These are phyloP conservation scores for Rhinogobio ventralis DNA, from an alignment of 2,797 vertebrate species.

Conservation along the genomic window DNA sequence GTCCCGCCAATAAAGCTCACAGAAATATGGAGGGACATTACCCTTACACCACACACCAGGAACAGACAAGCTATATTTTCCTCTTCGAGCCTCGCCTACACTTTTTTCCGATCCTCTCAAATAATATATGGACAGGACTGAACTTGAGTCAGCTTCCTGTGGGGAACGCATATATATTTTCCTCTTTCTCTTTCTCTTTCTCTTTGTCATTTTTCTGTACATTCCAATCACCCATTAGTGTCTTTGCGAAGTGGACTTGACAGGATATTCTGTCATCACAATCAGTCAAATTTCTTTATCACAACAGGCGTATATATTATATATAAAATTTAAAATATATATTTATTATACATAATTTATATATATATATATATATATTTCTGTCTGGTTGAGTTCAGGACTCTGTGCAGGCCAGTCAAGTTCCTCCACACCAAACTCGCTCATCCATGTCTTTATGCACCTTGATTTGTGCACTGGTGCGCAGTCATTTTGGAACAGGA, in stretches of 20 bases:
- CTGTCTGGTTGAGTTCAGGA: no score
- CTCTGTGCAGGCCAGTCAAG: no score
- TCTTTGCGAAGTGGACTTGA: not conserved
- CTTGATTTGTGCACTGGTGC: no score
- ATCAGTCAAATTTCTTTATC: not conserved
- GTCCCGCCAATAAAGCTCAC: conserved; percentile 57
- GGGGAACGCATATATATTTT: not conserved
- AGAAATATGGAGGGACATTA: conserved; percentile 62
- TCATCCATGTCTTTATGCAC: no score
- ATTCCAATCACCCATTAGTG: not conserved
- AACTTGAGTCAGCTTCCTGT: conserved; percentile 37
- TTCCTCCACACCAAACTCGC: no score
- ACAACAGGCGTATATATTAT: not conserved
- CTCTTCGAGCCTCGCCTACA: not conserved
- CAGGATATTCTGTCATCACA: not conserved
- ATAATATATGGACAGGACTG: conserved; percentile 19
- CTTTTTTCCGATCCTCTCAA: conserved; percentile 43
- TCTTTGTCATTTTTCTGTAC: not conserved
- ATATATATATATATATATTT: no score
- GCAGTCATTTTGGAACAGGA: no score
- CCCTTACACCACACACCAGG: conserved; percentile 24
- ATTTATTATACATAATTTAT: no score
- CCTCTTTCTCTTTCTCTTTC: not conserved
- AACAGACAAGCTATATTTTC: conserved; percentile 53
- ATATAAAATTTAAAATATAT: not conserved